Base-by-base conservation (phyloP, 2,113 vertebrate genomes). In the Apteryx mantelli region DNA sequence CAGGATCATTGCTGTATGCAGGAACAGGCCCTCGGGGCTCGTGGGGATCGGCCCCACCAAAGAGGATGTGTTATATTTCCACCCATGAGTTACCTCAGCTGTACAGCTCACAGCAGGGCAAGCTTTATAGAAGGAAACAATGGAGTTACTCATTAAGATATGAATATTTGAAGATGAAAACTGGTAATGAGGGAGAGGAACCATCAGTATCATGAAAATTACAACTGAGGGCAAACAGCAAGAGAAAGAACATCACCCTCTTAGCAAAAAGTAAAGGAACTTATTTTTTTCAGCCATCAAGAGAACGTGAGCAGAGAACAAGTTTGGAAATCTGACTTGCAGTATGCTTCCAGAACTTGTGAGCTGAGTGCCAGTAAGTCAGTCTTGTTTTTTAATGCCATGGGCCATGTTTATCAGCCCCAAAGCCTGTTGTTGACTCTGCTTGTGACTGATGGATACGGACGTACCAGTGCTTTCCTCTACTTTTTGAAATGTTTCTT, bases 31-130 rank as follows among this genome's bases (percentile, higher is more conserved):
- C 9, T 44, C 1, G 0, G 65, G 20, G 21, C n/a, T 40, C 53
- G 7, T 1, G 1, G 21, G 19, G 18, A 50, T 22, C 22, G 21
- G 63, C 26, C 0, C 0, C 32, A 42, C 42, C 21, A 6, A 60
- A 42, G 53, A 30, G 38, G 42, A 26, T 8, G 17, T 10, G 40
- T 26, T 56, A 14, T 0, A 32, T 48, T 65, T 60, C 38, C 25
- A 40, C n/a, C 17, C 25, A 5, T 14, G 12, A 28, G 34, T 34
- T 6, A n/a, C 34, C 22, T 26, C 9, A 25, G 34, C 36, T 74
- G 52, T 83, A 30, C 20, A 46, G 8, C 13, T 7, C 42, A 44
- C 42, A 36, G 40, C 60, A 82, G 56, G 38, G 13, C 40, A 76
- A 60, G 12, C 42, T 46, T 88, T 42, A 20, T 46, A 52, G 63